These are phyloP conservation scores for Tylochromis polylepis DNA, from an alignment of 2,113 vertebrate genomes.

Conservation along the genomic window DNA sequence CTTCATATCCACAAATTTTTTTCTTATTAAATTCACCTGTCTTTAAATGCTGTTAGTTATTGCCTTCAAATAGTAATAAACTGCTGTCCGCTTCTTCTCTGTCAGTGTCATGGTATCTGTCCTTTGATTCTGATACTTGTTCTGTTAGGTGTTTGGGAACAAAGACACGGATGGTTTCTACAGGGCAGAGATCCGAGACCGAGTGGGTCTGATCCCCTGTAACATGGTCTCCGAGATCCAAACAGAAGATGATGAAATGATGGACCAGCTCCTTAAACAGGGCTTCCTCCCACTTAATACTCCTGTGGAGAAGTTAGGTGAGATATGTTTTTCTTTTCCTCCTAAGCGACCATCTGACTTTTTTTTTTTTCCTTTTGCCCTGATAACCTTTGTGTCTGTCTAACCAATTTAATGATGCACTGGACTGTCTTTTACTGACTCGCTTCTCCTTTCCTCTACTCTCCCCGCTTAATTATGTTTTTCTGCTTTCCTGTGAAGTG, in stretches of 20 bases:
- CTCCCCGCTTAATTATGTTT: slow-evolving; percentile 59
- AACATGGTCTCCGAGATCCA: slow-evolving; percentile 99
- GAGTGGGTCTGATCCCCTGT: slow-evolving; percentile 90
- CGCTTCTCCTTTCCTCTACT: slow-evolving; percentile 4
- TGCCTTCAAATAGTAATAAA: neutral
- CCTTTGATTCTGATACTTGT: neutral
- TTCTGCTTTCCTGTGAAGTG: slow-evolving; percentile 75
- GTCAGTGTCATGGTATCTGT: neutral
- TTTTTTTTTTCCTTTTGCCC: neutral
- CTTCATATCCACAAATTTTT: neutral
- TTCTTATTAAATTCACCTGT: neutral
- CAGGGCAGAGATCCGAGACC: slow-evolving; percentile 84
- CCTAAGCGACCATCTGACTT: neutral
- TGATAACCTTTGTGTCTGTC: neutral
- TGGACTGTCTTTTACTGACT: slow-evolving; percentile 9
- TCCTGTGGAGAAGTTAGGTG: slow-evolving; percentile 91
- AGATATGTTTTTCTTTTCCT: neutral
- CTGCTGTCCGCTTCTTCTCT: neutral
- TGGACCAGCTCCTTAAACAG: slow-evolving; percentile 92
- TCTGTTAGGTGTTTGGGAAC: slow-evolving; percentile 86
- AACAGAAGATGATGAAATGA: slow-evolving; percentile 91
- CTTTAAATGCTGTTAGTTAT: neutral
- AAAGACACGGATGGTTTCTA: slow-evolving; percentile 97
- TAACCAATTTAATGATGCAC: neutral
- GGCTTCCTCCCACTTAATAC: slow-evolving; percentile 95